These are phyloP conservation scores for Torymus auratus DNA, from an alignment of 2,888 invertebrate species.

Conservation along the genomic window DNA sequence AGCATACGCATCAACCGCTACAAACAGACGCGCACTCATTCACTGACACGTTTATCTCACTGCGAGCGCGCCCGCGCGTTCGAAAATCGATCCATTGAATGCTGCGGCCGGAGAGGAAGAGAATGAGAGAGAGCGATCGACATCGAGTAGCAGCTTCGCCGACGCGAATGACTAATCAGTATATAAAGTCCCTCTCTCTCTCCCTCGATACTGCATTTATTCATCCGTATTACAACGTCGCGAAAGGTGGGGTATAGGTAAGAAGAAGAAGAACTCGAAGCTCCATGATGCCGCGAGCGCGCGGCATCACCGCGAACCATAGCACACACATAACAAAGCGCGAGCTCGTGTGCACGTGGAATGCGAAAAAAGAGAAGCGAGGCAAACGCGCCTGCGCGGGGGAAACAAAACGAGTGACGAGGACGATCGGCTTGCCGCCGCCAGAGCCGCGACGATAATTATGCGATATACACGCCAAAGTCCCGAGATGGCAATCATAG, in stretches of 20 bases:
- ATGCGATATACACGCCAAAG: slow-evolving; percentile 42
- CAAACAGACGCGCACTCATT: background rate
- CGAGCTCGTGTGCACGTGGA: background rate
- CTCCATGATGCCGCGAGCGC: too few relatives aligned
- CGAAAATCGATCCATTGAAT: too few relatives aligned
- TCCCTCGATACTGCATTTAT: slow-evolving; percentile 10
- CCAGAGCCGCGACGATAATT: slow-evolving; percentile 41
- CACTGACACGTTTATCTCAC: slow-evolving; percentile 4
- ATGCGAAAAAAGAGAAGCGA: slow-evolving; percentile 4
- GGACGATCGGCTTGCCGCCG: background rate
- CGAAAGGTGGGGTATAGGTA: background rate
- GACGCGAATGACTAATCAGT: slow-evolving; percentile 29
- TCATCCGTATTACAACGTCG: background rate
- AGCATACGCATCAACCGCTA: background rate
- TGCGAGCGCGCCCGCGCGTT: too few relatives aligned
- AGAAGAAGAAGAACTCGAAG: background rate
- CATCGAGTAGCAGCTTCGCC: slow-evolving; percentile 4
- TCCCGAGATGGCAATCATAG: slow-evolving; percentile 54
- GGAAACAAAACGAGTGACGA: slow-evolving; percentile 11
- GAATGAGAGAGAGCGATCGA: background rate
- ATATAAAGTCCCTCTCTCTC: slow-evolving; percentile 4
- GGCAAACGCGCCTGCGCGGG: background rate
- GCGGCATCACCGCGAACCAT: too few relatives aligned
- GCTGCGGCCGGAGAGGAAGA: too few relatives aligned
- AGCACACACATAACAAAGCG: too few relatives aligned